Evolutionary conservation across 2,888 invertebrate species (phyloP).

Genomic region (Bhutanitis thaidina): DNA sequence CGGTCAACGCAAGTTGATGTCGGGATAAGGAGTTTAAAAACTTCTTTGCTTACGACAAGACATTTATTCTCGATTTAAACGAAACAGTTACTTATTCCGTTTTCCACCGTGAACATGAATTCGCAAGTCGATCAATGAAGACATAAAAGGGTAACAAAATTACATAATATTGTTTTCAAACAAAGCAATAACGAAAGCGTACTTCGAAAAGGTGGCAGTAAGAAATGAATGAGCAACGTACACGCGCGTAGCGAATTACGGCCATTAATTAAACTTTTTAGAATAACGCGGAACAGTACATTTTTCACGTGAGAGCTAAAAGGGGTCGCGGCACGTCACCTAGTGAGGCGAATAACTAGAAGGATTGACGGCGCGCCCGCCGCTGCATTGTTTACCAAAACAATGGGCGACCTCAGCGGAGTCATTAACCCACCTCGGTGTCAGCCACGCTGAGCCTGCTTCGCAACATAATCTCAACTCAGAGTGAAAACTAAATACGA

Average conservation of each 20-base stretch:
- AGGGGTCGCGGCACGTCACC: conserved; percentile 58
- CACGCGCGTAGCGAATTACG: background rate
- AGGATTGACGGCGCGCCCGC: conserved; percentile 62
- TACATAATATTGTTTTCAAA: background rate
- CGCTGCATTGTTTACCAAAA: conserved; percentile 74
- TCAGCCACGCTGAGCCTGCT: conserved; percentile 44
- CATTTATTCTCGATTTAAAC: background rate
- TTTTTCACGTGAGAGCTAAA: conserved; percentile 42
- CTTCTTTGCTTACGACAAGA: background rate
- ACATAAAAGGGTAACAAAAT: background rate
- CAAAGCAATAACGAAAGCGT: background rate
- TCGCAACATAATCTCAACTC: conserved; percentile 16
- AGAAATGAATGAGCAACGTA: background rate
- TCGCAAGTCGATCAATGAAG: background rate
- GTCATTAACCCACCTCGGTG: conserved; percentile 76
- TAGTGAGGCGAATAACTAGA: conserved; percentile 63
- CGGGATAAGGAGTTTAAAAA: conserved; percentile 6
- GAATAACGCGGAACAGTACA: conserved; percentile 8
- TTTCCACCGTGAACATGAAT: background rate
- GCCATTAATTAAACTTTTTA: conserved; percentile 15
- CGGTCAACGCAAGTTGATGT: conserved; percentile 3
- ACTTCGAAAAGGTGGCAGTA: background rate
- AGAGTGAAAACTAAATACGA: conserved; percentile 11
- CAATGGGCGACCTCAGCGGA: conserved; percentile 73
- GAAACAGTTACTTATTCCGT: background rate